Percentiles rank a stretch among this genome's conserved stretches.
Conservation (phyloP, 2,113 vertebrate species). For the Enhydra lutris region DNA sequence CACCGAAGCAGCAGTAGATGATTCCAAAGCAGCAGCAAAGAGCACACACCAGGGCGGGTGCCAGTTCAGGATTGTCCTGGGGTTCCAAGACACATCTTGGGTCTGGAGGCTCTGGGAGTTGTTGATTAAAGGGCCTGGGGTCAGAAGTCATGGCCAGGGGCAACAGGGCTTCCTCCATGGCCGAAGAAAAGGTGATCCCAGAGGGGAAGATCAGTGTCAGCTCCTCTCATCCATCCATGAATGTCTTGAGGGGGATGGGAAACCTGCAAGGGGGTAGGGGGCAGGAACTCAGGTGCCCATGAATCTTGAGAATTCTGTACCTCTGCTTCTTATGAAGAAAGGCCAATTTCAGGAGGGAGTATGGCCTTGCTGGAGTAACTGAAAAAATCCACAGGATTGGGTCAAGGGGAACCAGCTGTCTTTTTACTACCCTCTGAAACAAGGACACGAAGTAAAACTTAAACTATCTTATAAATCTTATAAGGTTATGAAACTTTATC, state of each 20-base stretch:
- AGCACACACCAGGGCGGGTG: constrained; percentile 88
- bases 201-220: neutral
- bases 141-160: constrained; percentile 78
- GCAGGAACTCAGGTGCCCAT: neutral
- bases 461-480: neutral
- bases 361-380: neutral
- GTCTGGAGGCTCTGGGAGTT: constrained; percentile 75
- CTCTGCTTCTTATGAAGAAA: constrained; percentile 18
- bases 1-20: constrained; percentile 93
- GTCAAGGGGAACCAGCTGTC: neutral
- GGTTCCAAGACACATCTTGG: constrained; percentile 85
- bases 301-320: neutral
- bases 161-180: constrained; percentile 70
- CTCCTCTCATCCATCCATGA: constrained; percentile 52
- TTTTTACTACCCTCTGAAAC: neutral
- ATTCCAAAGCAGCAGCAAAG: constrained; percentile 92
- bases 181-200: constrained; percentile 40
- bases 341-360: neutral
- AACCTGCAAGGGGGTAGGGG: constrained; percentile 48
- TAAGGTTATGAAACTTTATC: neutral
- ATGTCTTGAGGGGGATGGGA: neutral
- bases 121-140: constrained; percentile 79
- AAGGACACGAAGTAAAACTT: constrained; percentile 22
- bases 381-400: neutral
- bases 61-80: constrained; percentile 84